phyloP scores from a whole-genome alignment of 2,888 invertebrate genomes.

The Agrenia bidenticulata region DNA sequence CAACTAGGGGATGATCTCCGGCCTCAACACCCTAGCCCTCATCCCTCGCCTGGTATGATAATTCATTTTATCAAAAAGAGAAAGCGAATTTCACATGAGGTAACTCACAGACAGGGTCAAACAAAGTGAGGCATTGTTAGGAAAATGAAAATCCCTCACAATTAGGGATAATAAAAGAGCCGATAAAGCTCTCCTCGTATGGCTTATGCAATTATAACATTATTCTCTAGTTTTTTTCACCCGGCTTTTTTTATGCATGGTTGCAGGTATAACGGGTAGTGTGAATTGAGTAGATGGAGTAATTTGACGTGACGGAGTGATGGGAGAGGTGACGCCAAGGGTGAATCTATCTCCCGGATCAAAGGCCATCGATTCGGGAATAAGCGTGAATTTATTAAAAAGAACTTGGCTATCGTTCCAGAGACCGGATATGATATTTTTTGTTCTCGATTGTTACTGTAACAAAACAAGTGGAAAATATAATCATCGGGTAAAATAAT shows the following conservation, averaged over 20 bases:
- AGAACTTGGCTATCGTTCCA: constrained; percentile 1
- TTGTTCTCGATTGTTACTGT: neutral
- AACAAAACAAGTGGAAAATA: constrained; percentile 9
- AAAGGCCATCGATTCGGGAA: no score
- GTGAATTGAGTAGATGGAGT: no score
- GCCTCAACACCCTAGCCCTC: no score
- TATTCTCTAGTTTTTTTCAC: neutral
- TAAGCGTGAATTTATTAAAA: constrained; percentile 6
- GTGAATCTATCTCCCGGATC: no score
- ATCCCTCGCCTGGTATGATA: neutral
- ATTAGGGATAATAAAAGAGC: constrained; percentile 10
- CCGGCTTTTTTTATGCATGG: no score
- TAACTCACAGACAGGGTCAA: neutral
- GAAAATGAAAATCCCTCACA: constrained; percentile 32
- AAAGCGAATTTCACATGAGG: constrained; percentile 4
- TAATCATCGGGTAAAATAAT: neutral
- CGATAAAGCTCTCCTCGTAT: constrained; percentile 1
- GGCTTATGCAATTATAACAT: neutral
- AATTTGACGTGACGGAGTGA: no score
- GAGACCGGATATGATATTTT: constrained; percentile 26
- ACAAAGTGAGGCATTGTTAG: neutral
- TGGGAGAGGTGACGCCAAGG: no score
- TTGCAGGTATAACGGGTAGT: no score
- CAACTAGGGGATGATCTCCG: constrained; percentile 3
- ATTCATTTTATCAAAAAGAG: constrained; percentile 2